Base-by-base conservation (phyloP, 1,140 invertebrate genomes). In the Daktulosphaira vitifoliae region DNA sequence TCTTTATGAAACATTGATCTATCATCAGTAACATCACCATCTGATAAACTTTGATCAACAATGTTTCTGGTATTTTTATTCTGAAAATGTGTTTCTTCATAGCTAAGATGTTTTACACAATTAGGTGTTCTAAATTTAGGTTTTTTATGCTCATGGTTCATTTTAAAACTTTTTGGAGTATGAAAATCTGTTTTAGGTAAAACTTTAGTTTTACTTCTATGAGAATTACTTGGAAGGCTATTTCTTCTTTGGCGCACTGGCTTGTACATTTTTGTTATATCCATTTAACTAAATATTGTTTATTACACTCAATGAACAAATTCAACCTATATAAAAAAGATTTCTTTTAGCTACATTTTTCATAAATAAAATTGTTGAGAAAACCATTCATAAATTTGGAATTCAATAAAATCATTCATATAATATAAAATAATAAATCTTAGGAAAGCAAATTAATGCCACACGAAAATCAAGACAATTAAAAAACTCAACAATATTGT, bases 241-340 rank as follows among this genome's bases (percentile, higher is more conserved):
- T 62, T 62, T 48, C 56, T 62, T 13, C 56, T 46, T 48, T 38
- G 56, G 20, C 56, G 56, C 42, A 48, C 29, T 48, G 42, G 56
- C 29, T 59, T 62, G 42, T 46, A 62, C 56, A 62, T 62, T 16
- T 62, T 48, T 33, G 29, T n/a, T 3, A 33, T 48, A 46, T 62
- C 16, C 56, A 48, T 62, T n/a, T n/a, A n/a, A n/a, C n/a, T 33
- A 22, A 62, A 33, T 33, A 11, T 33, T 11, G 5, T 33, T 33
- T n/a, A 48, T 18, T 18, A 56, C 42, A 26, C 15, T 56, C 42
- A 44, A 59, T 59, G 42, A 59, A 11, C 56, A 62, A 46, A 42
- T 15, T 29, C 26, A 33, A 48, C 56, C 56, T 62, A 62, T 0
- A 62, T 56, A 56, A 44, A 56, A 7, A 59, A 44, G 44, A 20